Base-by-base conservation (phyloP, 2,113 vertebrate genomes). In the Pterocles gutturalis region DNA sequence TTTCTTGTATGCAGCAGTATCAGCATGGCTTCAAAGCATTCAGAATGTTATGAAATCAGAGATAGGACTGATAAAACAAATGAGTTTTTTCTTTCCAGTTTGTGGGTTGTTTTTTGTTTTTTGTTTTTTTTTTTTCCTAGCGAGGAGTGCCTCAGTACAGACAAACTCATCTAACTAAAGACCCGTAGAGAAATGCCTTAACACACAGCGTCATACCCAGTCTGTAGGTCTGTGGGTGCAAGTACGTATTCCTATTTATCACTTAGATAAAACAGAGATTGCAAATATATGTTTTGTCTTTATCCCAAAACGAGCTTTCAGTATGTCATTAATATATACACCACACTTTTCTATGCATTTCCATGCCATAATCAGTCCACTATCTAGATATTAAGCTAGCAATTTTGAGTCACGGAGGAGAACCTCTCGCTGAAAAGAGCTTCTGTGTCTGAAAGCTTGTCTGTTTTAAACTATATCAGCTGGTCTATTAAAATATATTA, bases 401-500 rank as follows among this genome's bases (percentile, higher is more conserved):
- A 92, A 13, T 93, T 90, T 95, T 38, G 72, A 94, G 85, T 67
- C 69, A 77, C 65, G 71, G 76, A 78, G 83, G 72, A 38, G 78
- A 97, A 88, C 8, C 60, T 84, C 45, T 38, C 10, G 21, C 72
- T 87, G 69, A 46, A 93, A 96, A 91, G 81, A 60, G 53, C 65
- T 71, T 14, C 34, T 45, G 69, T 45, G 36, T 43, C 91, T 95
- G 86, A 90, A 90, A 83, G 76, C 62, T 45, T 22, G 51, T 58
- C 89, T 94, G 77, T 67, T 95, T 89, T 34, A 83, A 79, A 89
- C 77, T 61, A 12, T 11, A 93, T 78, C 81, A 89, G 64, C 65
- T 34, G 58, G 70, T 79, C 78, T 76, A 91, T 94, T 94, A 85
- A 96, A 94, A 93, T 57, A 64, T 24, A 95, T 95, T 87, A 93